A percentile compares a stretch with the other conserved stretches of the same genome.
Conservation (phyloP, 1,140 invertebrate species). For the Chironomus tepperi region DNA sequence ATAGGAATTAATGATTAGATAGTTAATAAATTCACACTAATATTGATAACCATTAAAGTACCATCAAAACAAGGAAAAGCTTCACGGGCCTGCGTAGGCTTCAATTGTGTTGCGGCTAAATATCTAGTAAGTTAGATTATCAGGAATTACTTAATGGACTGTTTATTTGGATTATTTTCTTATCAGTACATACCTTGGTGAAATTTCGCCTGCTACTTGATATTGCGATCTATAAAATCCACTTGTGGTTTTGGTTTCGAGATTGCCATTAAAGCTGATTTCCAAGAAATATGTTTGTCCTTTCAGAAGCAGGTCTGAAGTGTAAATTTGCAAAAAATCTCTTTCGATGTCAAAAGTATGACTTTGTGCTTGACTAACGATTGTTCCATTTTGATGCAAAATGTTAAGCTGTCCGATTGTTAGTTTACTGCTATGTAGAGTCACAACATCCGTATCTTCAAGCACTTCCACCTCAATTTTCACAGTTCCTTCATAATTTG, state of each 20-base stretch:
- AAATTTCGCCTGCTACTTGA: background rate
- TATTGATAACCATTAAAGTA: background rate
- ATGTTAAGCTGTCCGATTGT: background rate
- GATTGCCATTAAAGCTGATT: background rate
- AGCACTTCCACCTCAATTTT: background rate
- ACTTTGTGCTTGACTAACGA: no score
- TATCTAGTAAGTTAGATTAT: constrained; percentile 37
- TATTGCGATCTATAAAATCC: constrained; percentile 25
- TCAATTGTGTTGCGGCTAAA: constrained; percentile 59
- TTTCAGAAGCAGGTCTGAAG: background rate
- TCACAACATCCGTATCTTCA: background rate
- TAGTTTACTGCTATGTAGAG: background rate
- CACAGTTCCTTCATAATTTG: background rate
- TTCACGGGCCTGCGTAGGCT: constrained; percentile 57
- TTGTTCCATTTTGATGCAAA: background rate
- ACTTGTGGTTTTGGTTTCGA: background rate
- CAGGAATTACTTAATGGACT: background rate
- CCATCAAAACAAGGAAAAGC: constrained; percentile 72
- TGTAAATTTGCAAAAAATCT: background rate
- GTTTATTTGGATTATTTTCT: background rate
- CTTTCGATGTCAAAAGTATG: background rate
- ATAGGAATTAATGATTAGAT: background rate
- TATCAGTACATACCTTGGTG: background rate
- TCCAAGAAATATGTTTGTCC: background rate
- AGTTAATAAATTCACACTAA: background rate